A percentile compares a stretch with the other conserved stretches of the same genome.
phyloP scores from a whole-genome alignment of 2,797 vertebrate genomes.

The Hemitrygon akajei region DNA sequence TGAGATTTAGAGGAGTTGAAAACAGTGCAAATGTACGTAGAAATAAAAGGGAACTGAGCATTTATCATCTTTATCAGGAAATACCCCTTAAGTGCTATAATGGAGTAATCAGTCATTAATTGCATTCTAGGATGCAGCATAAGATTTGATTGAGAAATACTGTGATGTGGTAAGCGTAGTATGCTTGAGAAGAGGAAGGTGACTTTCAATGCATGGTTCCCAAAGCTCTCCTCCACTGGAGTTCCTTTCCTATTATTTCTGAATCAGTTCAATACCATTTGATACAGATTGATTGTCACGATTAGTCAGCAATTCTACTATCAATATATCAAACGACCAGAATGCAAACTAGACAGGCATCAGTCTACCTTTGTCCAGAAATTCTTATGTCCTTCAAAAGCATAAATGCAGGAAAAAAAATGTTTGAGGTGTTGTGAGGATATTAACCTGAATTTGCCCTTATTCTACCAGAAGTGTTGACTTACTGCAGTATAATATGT shows the following conservation, averaged over 20 bases:
- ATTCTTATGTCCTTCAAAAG: background rate
- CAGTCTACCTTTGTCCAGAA: background rate
- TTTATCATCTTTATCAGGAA: background rate
- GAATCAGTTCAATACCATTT: background rate
- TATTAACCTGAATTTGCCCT: background rate
- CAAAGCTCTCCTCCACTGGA: background rate
- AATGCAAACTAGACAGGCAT: background rate
- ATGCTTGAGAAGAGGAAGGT: background rate
- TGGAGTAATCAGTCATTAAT: background rate
- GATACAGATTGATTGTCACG: background rate
- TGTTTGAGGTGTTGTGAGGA: background rate
- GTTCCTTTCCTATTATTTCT: background rate
- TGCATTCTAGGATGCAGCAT: background rate
- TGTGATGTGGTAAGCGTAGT: background rate
- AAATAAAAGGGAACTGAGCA: background rate
- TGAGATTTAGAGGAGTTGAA: background rate
- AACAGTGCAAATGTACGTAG: background rate
- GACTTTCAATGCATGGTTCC: background rate
- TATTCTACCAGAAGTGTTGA: background rate
- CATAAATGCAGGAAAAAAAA: background rate
- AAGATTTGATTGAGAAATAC: background rate
- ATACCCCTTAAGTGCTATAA: background rate
- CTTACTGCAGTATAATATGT: background rate
- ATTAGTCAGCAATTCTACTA: background rate
- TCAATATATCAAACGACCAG: background rate